Evolutionary conservation across 2,888 invertebrate genomes (phyloP), one percentile per base, ranked within the genome.

Genomic region (Drosophila anomalata): DNA sequence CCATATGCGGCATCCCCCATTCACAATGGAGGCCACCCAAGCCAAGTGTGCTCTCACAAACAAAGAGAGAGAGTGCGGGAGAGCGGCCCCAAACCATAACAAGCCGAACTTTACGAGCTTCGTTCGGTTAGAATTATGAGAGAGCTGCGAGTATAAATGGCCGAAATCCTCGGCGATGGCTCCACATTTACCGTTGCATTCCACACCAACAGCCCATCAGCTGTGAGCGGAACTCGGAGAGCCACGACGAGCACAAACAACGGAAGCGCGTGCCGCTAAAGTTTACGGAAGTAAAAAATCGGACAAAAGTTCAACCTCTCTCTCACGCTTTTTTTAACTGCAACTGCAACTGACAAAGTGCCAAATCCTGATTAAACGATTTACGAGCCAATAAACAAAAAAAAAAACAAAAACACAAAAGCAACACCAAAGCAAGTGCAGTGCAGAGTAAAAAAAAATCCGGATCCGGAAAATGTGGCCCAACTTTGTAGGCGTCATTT

Each of bases 181-280:
- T 65, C 67, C 76, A 84, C 86, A 88, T 66, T 88, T 71, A 67
- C 71, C 82, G 66, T 79, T 74, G 77, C 69, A 65, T 65, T 77
- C 58, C 60, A 74, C 72, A 76, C 82, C 72, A 77, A 73, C 55
- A 85, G 71, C 76, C 76, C 76, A 60, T 31, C 55, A 47, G 42
- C 61, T 41, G 59, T 47, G 67, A 57, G 67, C 51, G 47, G 17
- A 33, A 36, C 50, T 17, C 61, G 53, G 36, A 67, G 58, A 71
- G 55, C 20, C 42, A 11, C 9, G 26, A 26, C 17, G n/a, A 42
- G 42, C 50, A 56, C 47, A 42, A 44, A 57, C 67, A 66, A 68
- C 81, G 81, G 82, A 87, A 84, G 75, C 85, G 85, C 73, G 85
- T 77, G 79, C 83, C 82, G 78, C 82, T 82, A 82, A 83, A 87